phyloP scores from a whole-genome alignment of 1,140 invertebrate species.

The Amyelois transitella region DNA sequence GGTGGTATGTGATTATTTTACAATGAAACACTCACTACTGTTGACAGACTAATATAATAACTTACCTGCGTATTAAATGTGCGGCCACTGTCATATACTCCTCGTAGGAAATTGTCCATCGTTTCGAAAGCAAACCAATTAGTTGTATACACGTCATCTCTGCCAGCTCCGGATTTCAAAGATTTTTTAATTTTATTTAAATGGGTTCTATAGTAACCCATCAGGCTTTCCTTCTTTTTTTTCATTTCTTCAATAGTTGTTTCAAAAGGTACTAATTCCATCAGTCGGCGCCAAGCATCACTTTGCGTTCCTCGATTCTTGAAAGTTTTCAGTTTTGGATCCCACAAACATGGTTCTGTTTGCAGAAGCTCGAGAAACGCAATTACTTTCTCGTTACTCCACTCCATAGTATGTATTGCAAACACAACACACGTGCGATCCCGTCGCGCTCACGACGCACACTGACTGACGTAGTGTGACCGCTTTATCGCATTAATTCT shows the following conservation, averaged over 20 bases:
- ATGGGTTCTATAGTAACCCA: constrained; percentile 8
- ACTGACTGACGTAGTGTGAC: too few relatives aligned
- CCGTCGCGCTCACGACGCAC: too few relatives aligned
- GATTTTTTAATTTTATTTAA: constrained; percentile 12
- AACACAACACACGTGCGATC: too few relatives aligned
- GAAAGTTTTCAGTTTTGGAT: constrained; percentile 16
- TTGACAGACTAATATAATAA: neutral
- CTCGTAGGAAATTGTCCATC: constrained; percentile 8
- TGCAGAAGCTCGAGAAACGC: too few relatives aligned
- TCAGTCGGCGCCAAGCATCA: constrained; percentile 19
- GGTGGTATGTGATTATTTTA: too few relatives aligned
- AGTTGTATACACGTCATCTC: constrained; percentile 5
- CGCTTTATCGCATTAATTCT: too few relatives aligned
- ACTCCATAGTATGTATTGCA: too few relatives aligned
- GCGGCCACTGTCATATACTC: neutral
- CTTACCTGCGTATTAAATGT: neutral
- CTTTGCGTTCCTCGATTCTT: constrained; percentile 15
- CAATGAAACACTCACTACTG: too few relatives aligned
- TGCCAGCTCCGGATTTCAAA: constrained; percentile 6
- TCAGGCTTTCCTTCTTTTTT: constrained; percentile 12
- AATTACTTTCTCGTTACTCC: too few relatives aligned
- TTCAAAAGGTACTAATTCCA: constrained; percentile 11
- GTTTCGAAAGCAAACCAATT: constrained; percentile 10
- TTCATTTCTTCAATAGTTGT: constrained; percentile 4
- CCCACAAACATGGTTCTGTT: too few relatives aligned